Evolutionary conservation across 2,888 invertebrate species (phyloP).

Genomic region (Drosophila algonquin): DNA sequence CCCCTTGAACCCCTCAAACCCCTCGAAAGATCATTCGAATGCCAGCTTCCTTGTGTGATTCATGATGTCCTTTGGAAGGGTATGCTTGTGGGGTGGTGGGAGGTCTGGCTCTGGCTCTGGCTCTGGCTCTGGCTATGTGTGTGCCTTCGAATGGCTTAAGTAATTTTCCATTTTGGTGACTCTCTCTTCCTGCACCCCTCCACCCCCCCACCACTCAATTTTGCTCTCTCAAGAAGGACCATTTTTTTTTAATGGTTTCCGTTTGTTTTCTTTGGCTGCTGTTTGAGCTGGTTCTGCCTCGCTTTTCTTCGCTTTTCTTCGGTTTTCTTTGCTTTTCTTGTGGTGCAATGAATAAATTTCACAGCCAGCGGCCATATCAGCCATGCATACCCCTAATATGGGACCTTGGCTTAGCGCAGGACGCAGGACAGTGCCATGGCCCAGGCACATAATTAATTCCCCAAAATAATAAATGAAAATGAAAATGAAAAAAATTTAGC

Average conservation of each 20-base stretch:
- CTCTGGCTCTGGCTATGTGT: not conserved
- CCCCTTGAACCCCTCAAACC: no score
- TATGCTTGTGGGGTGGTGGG: no score
- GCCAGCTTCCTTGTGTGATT: not conserved
- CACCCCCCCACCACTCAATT: no score
- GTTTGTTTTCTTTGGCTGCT: slow-evolving; percentile 18
- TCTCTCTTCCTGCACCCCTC: not conserved
- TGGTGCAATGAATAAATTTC: slow-evolving; percentile 68
- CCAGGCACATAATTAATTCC: slow-evolving; percentile 62
- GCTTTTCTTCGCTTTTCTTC: slow-evolving; percentile 10
- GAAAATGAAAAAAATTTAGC: slow-evolving; percentile 50
- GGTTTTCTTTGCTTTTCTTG: slow-evolving; percentile 10
- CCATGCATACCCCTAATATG: not conserved
- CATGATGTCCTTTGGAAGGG: not conserved
- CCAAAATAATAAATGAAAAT: slow-evolving; percentile 67
- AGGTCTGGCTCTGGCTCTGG: no score
- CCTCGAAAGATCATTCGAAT: no score
- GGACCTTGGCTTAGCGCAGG: not conserved
- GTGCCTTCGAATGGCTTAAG: slow-evolving; percentile 61
- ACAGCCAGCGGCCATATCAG: slow-evolving; percentile 34
- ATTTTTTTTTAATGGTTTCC: not conserved
- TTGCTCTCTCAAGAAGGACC: not conserved
- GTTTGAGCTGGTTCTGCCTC: slow-evolving; percentile 22
- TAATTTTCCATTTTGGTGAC: slow-evolving; percentile 54
- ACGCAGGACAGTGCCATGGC: not conserved